Evolutionary conservation across 1,140 invertebrate species (phyloP), one percentile per base, ranked within the genome.

Genomic region (Formica exsecta): DNA sequence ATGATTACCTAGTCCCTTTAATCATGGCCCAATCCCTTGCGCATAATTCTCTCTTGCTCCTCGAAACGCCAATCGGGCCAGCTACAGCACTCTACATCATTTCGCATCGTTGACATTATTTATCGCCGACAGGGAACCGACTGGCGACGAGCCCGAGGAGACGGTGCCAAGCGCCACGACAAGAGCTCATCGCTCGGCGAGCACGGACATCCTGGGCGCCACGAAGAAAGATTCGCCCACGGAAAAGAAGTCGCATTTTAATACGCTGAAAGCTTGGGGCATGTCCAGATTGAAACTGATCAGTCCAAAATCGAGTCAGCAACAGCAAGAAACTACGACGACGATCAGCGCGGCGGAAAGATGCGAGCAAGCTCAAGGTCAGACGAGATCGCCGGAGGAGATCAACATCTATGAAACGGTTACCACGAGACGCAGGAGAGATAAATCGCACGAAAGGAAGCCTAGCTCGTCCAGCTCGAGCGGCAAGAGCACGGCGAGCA

Each of bases 221-320:
- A 91, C 92, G 19, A 96, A 96, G 74, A 95, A 96, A 93, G 95
- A 97, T 89, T 95, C 96, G 85, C 94, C 96, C 32, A 94, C 92
- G 44, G 96, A 96, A 89, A 97, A 97, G 93, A 96, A 97, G 89
- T 97, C 97, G 44, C 97, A 98, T 89, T 97, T 98, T 89, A 97
- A 98, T 93, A 97, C 96, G 13, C 94, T 98, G 57, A 98, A 98
- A 93, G 97, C 97, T 92, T 98, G 98, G 98, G 97, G 97, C 32
- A 97, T 96, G 90, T 97, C 96, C 70, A 96, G 97, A 89, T 95
- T 98, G 89, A 97, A 97, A 92, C 95, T 97, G 89, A 97, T 98
- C 86, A 96, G 96, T 86, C 96, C 97, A 77, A 97, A 95, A 68
- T 96, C 93, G 51, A 93, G 57, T 84, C 93, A 91, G 93, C 59